Evolutionary conservation across 1,140 invertebrate genomes (phyloP), one percentile per base, ranked within the genome.

Genomic region (Ridgeia piscesae): DNA sequence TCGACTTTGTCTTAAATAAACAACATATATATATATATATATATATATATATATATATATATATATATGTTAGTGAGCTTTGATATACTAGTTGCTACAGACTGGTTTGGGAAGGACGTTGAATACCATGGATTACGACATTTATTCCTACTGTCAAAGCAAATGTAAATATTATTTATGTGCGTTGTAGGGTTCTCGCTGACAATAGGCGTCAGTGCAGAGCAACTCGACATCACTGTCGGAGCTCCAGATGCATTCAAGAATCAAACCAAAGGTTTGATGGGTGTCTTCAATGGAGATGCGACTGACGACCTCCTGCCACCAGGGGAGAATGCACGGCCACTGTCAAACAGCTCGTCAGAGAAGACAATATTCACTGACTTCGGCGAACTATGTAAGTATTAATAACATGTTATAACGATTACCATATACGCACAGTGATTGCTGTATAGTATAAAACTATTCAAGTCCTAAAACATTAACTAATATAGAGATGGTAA

Each of bases 211-310:
- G 58, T 77, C 27, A 77, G 58, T 77, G 58, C 17, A 21, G 8
- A 77, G 58, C 58, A 77, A 77, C 58, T 77, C 58, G 58, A 77
- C 58, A 77, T 77, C 27, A 77, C 58, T 77, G 58, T 77, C 58
- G 58, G 58, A 77, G 58, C 58, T 2, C 58, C 58, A 77, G 6
- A 77, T 77, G 27, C 58, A 77, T 77, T 77, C 58, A 77, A 77
- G 58, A 31, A 31, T 2, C 14, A 77, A 77, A 77, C 58, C 58
- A 77, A 77, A 77, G 58, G 58, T 77, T 31, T 77, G 58, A 77
- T 77, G 58, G 58, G 58, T 77, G 58, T 77, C 58, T 77, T 77
- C 58, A 77, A 77, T 77, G 58, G 58, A 77, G 58, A 77, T 77
- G 58, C 58, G 8, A 14, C 58, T 77, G 58, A 77, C 58, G 58